Base-by-base conservation (phyloP, 2,888 invertebrate genomes). In the Drosophila hamatofila region DNA sequence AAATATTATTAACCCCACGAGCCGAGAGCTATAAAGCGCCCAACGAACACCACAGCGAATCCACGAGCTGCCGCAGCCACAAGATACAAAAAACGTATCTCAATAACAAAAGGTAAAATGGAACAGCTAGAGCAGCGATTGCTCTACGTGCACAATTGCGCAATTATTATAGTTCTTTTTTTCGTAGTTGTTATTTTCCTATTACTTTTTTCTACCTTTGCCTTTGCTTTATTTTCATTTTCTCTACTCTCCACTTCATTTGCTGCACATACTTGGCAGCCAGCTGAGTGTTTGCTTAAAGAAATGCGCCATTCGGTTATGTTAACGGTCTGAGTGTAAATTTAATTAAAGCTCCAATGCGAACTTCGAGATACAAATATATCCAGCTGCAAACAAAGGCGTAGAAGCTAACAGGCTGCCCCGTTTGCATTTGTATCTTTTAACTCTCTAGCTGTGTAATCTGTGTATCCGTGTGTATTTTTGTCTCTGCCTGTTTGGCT, bases 291-390 rank as follows among this genome's bases (percentile, higher is more conserved):
- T 73, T 44, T 44, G 39, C 55, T 37, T 62, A 60, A 66, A 67
- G 75, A 75, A 65, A 78, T 78, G 70, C 58, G 72, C 68, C 70
- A 75, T 54, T 58, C 61, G 70, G 69, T 73, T 81, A 64, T 83
- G 72, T 80, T 81, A 87, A 87, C 85, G 83, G 88, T 73, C 70
- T 62, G 66, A 51, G 64, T 67, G 61, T 82, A 78, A 82, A 84
- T 84, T 87, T 84, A 84, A 82, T 84, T 87, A 84, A 74, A 60
- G 52, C 63, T 48, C 61, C 49, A 65, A 44, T 25, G 65, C 39
- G 21, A 60, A 44, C 21, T 35, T 46, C n/a, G 27, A 35, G 46
- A n/a, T 63, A 41, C n/a, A 37, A 60, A 51, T 49, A 37, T 46
- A 65, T 59, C 62, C 66, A 74, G 60, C 61, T 70, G 78, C 75